Percentiles rank a stretch among this genome's conserved stretches.
Conservation (phyloP, 2,797 vertebrate genomes). For the Sarcoramphus papa region DNA sequence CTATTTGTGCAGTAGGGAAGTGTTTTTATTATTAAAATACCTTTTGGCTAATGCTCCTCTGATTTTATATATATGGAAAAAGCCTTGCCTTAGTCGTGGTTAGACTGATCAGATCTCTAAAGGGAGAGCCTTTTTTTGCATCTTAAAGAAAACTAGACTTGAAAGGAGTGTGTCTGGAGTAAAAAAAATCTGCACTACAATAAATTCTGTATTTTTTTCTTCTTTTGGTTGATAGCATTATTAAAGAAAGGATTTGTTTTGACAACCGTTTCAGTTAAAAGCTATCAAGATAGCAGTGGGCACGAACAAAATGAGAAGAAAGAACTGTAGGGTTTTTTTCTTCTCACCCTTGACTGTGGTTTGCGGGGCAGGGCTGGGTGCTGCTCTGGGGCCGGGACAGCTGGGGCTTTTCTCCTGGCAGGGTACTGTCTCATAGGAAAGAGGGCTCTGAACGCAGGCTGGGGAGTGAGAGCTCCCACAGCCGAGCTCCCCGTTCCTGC, state of each 20-base stretch:
- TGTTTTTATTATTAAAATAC: neutral
- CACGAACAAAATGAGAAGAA: neutral
- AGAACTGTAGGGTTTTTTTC: neutral
- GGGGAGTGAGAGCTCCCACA: neutral
- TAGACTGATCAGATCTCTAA: neutral
- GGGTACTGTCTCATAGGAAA: neutral
- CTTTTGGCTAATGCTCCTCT: neutral
- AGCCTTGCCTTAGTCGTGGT: neutral
- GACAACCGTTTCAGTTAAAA: neutral
- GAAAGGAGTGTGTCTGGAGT: neutral
- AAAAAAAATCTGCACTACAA: slow-evolving; percentile 12
- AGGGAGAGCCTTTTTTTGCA: neutral
- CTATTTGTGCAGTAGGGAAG: neutral
- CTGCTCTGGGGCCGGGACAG: neutral
- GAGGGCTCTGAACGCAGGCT: neutral
- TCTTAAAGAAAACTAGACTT: slow-evolving; percentile 13
- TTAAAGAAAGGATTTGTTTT: slow-evolving; percentile 32
- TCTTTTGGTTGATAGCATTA: neutral
- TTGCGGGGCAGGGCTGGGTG: neutral
- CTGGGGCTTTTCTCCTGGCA: neutral
- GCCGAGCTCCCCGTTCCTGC: neutral
- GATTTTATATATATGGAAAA: neutral
- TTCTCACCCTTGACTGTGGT: neutral
- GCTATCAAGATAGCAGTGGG: neutral
- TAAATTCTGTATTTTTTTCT: neutral